These are phyloP conservation scores for Apomyelois bistriatella DNA, from an alignment of 2,888 invertebrate genomes.

Conservation along the genomic window DNA sequence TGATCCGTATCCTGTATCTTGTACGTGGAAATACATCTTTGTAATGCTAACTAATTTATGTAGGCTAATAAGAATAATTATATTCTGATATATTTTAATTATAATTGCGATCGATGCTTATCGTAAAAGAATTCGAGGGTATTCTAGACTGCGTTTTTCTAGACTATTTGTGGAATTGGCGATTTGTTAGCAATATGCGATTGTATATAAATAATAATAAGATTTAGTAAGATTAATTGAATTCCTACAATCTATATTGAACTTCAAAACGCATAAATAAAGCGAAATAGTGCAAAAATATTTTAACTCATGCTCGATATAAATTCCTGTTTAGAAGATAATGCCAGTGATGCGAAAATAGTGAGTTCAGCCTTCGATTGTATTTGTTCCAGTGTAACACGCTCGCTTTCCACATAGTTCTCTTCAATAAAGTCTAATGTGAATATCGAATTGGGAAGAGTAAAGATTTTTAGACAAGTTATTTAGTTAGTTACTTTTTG, in stretches of 20 bases:
- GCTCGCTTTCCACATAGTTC: neutral
- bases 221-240: too few relatives aligned
- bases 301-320: neutral
- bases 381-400: conserved; percentile 1
- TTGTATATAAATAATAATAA: too few relatives aligned
- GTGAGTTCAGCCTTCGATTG: conserved; percentile 2
- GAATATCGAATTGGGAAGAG: neutral
- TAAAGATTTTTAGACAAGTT: neutral
- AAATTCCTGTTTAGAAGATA: neutral
- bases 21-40: conserved; percentile 5
- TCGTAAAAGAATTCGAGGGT: neutral
- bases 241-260: too few relatives aligned
- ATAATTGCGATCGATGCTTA: too few relatives aligned
- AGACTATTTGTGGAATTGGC: too few relatives aligned
- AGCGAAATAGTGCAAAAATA: neutral
- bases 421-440: neutral
- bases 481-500: too few relatives aligned
- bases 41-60: neutral
- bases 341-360: conserved; percentile 4
- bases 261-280: neutral
- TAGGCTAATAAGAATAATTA: neutral
- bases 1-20: conserved; percentile 6
- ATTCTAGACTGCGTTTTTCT: too few relatives aligned
- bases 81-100: neutral
- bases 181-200: too few relatives aligned